A percentile compares a stretch with the other conserved stretches of the same genome.
These are phyloP conservation scores for Gobius niger DNA, from an alignment of 2,113 vertebrate species.

Conservation along the genomic window DNA sequence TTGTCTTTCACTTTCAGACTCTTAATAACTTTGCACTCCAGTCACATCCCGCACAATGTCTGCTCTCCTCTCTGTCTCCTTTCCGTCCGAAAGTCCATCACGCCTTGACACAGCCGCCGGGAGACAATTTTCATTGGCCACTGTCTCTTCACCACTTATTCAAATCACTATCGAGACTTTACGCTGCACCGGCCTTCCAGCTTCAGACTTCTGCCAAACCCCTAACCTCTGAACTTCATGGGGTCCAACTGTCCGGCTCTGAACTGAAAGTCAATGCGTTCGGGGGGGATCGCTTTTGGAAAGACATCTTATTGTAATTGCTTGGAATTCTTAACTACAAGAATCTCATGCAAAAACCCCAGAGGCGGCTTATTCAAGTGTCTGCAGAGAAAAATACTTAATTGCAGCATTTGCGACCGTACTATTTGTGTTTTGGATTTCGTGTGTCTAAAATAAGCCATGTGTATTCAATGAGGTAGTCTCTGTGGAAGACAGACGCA, in stretches of 20 bases:
- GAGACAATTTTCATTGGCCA: slow-evolving; percentile 44
- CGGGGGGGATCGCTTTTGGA: no score
- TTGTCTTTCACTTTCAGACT: slow-evolving; percentile 57
- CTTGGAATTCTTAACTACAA: no score
- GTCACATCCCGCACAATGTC: slow-evolving; percentile 6
- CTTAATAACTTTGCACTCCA: slow-evolving; percentile 27
- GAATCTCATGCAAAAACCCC: no score
- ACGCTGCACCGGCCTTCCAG: neutral
- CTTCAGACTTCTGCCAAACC: slow-evolving; percentile 21
- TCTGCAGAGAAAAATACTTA: no score
- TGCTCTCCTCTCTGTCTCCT: slow-evolving; percentile 19
- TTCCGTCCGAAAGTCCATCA: slow-evolving; percentile 59
- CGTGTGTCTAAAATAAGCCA: neutral
- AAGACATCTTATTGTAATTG: no score
- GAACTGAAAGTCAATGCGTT: no score
- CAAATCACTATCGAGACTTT: slow-evolving; percentile 12
- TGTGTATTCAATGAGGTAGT: slow-evolving; percentile 17
- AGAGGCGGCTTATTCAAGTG: no score
- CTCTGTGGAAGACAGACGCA: neutral
- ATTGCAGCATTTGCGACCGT: no score
- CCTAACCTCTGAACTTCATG: slow-evolving; percentile 2
- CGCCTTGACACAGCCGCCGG: slow-evolving; percentile 30
- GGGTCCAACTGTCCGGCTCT: neutral
- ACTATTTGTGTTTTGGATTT: no score
- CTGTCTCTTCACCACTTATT: slow-evolving; percentile 22